These are phyloP conservation scores for Maconellicoccus hirsutus DNA, from an alignment of 1,140 invertebrate genomes.

Conservation along the genomic window DNA sequence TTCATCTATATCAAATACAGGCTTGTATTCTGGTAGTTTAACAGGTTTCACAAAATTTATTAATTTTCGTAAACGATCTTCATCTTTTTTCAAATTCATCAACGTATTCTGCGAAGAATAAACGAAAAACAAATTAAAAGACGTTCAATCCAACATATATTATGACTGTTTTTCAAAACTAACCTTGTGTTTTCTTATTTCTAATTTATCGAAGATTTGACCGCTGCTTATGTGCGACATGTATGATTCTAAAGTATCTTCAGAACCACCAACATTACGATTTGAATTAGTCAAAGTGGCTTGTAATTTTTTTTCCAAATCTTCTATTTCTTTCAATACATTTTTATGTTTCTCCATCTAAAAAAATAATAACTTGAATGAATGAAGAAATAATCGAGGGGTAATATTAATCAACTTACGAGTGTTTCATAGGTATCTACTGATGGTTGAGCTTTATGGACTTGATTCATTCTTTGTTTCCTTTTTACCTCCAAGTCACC, in stretches of 20 bases:
- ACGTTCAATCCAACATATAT: not conserved
- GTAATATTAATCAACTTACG: constrained; percentile 27
- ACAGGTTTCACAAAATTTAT: constrained; percentile 67
- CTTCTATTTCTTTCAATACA: constrained; percentile 43
- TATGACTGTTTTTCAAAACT: constrained; percentile 22
- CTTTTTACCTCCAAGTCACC: constrained; percentile 84
- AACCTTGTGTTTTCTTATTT: constrained; percentile 44
- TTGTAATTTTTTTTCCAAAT: constrained; percentile 31
- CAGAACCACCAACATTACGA: constrained; percentile 37
- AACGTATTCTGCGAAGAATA: constrained; percentile 14
- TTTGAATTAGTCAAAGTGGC: not conserved
- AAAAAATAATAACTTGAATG: constrained; percentile 15
- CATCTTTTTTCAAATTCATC: constrained; percentile 49
- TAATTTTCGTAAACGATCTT: constrained; percentile 52
- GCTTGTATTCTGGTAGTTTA: constrained; percentile 30
- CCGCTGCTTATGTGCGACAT: constrained; percentile 50
- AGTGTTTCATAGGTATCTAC: constrained; percentile 70
- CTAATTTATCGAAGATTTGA: constrained; percentile 36
- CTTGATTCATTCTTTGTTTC: constrained; percentile 56
- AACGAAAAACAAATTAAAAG: not conserved
- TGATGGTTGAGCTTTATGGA: constrained; percentile 45
- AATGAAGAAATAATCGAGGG: constrained; percentile 11
- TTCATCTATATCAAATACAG: not conserved
- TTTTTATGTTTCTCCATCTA: constrained; percentile 56
- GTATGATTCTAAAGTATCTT: constrained; percentile 55